These are phyloP conservation scores for Diorhabda carinulata DNA, from an alignment of 1,140 invertebrate species.

Conservation along the genomic window DNA sequence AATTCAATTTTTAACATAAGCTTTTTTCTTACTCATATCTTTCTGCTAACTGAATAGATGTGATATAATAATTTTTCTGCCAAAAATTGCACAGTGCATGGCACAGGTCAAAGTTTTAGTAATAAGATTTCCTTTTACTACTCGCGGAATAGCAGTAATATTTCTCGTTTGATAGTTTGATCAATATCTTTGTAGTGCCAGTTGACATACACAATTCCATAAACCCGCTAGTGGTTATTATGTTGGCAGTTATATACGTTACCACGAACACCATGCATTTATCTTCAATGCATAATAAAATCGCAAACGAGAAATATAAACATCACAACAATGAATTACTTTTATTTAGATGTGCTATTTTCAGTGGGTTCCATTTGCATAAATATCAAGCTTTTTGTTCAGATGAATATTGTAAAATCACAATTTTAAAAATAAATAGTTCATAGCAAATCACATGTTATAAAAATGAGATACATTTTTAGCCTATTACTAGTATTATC, in stretches of 20 bases:
- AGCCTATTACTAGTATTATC: too few relatives aligned
- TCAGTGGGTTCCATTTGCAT: too few relatives aligned
- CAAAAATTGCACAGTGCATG: slow-evolving; percentile 2
- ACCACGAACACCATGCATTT: neutral
- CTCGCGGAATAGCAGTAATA: neutral
- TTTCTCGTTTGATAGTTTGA: slow-evolving; percentile 2
- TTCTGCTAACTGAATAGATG: too few relatives aligned
- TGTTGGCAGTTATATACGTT: neutral
- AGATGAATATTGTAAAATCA: too few relatives aligned
- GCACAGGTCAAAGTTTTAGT: neutral
- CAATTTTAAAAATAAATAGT: too few relatives aligned
- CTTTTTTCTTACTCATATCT: too few relatives aligned
- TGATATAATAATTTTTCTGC: neutral
- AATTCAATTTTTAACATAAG: too few relatives aligned
- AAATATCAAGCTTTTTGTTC: too few relatives aligned
- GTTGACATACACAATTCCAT: slow-evolving; percentile 2
- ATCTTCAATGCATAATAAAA: neutral
- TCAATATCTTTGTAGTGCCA: slow-evolving; percentile 2
- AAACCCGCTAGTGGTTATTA: neutral
- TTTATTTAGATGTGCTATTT: too few relatives aligned
- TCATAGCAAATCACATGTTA: too few relatives aligned
- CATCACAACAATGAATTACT: too few relatives aligned
- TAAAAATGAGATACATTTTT: too few relatives aligned
- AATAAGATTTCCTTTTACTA: slow-evolving; percentile 3
- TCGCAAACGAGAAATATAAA: neutral